Conservation (phyloP, 2,797 vertebrate species). For the Chelidonichthys spinosus region DNA sequence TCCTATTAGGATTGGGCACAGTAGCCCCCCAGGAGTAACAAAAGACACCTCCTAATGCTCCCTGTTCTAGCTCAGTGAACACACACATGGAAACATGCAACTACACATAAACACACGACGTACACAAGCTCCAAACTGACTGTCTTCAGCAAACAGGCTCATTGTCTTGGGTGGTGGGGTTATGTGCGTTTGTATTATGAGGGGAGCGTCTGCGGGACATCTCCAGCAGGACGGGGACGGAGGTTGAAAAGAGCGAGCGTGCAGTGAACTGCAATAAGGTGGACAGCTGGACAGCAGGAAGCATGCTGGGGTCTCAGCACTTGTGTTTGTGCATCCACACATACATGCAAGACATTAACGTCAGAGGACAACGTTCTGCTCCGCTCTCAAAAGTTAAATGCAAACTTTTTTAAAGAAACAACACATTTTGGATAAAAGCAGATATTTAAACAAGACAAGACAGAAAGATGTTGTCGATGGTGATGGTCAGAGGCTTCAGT, state of each 20-base stretch:
- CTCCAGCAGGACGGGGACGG: conserved; percentile 54
- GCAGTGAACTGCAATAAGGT: conserved; percentile 81
- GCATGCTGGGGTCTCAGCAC: conserved; percentile 63
- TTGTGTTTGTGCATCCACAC: conserved; percentile 75
- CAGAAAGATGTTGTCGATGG: conserved; percentile 4
- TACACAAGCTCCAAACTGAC: conserved; percentile 59
- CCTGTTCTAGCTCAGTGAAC: conserved; percentile 82
- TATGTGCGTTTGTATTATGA: conserved; percentile 57
- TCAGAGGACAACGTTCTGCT: conserved; percentile 57
- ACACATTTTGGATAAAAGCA: conserved; percentile 11
- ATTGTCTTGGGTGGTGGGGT: conserved; percentile 59
- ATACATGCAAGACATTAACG: conserved; percentile 60
- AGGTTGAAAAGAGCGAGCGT: conserved; percentile 61
- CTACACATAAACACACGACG: conserved; percentile 69
- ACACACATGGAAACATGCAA: conserved; percentile 53
- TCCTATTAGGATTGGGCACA: conserved; percentile 85
- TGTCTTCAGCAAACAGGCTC: conserved; percentile 57
- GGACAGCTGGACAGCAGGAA: conserved; percentile 85
- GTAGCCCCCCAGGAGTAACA: conserved; percentile 86
- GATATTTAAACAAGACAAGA: neutral
- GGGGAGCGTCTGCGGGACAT: conserved; percentile 51
- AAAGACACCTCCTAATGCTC: conserved; percentile 86
- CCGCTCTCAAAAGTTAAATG: conserved; percentile 34
- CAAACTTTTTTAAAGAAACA: conserved; percentile 24
- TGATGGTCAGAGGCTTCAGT: conserved; percentile 6